Evolutionary conservation across 92 coral and sea anemone species (phyloP), one percentile per base, ranked within the genome.

Genomic region (Heliopora coerulea): DNA sequence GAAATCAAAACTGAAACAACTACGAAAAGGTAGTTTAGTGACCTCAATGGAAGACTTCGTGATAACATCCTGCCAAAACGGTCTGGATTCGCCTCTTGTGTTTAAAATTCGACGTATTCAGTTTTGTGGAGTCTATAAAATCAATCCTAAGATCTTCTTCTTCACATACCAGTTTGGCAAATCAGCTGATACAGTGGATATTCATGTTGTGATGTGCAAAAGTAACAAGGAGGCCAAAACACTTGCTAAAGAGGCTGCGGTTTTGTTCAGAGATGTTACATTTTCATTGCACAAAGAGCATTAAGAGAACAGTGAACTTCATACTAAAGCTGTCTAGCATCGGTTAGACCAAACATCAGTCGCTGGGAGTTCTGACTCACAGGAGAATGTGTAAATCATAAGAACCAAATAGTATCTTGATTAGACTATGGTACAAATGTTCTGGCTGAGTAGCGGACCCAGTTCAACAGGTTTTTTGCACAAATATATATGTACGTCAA

Each of bases 151-250:
- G 80, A 62, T 93, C 49, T 93, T 93, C 81, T 93, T 93, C 88
- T 93, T 87, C 48, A 93, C 89, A 32, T 93, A 90, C 75, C 98
- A 93, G 78, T 85, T 85, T 68, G 95, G 96, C 49, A 68, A 89
- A 57, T 90, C 91, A 77, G 90, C 95, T 68, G 98, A 90, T 58
- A 74, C 78, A 64, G 88, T 93, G 1, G 88, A 90, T 65, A 90
- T 96, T 62, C 91, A 90, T 76, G 91, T 84, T 25, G 74, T 93
- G 17, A 82, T 83, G 78, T 85, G 96, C 35, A 87, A 84, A 74
- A 85, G 58, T 65, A 90, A 88, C 75, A 86, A 75, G 57, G 96
- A 93, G 56, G 98, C 98, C 8, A 93, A 90, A 74, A 85, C 88
- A 80, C 69, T 93, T 26, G 98, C 98, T n/a, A 90, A 90, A 80